A percentile compares a stretch with the other conserved stretches of the same genome.
Conservation (phyloP, 2,113 vertebrate genomes). For the Neogobius melanostomus region DNA sequence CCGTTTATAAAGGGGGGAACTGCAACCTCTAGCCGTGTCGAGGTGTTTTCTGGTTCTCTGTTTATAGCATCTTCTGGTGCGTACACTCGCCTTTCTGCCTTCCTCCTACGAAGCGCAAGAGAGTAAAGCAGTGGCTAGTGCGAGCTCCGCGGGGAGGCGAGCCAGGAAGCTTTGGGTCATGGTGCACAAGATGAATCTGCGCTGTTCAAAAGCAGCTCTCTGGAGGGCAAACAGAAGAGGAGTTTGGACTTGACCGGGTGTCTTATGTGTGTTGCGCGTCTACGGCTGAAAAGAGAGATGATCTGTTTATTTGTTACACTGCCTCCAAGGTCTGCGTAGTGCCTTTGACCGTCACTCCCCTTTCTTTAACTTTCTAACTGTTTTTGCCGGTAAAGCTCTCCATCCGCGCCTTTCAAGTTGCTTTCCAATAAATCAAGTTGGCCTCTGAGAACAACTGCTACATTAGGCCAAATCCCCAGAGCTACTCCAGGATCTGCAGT, state of each 20-base stretch:
- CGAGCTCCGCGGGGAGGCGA: constrained; percentile 50
- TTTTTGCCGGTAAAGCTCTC: neutral
- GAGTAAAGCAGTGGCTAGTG: constrained; percentile 29
- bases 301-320: constrained; percentile 69
- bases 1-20: constrained; percentile 3
- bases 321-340: constrained; percentile 52
- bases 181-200: constrained; percentile 60
- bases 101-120: constrained; percentile 11
- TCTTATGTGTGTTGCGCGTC: constrained; percentile 2
- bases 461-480: constrained; percentile 4
- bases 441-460: constrained; percentile 17
- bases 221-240: constrained; percentile 57
- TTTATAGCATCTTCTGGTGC: constrained; percentile 32
- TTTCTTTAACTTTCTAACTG: constrained; percentile 45
- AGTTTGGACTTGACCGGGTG: constrained; percentile 42
- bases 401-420: constrained; percentile 7
- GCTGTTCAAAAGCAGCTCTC: constrained; percentile 53
- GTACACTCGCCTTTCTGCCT: constrained; percentile 17
- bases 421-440: constrained; percentile 18
- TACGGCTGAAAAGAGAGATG: constrained; percentile 54
- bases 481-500: constrained; percentile 4
- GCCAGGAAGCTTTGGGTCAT: constrained; percentile 56
- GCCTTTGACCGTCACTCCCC: constrained; percentile 46
- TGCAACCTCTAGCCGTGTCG: neutral
- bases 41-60: constrained; percentile 5